A percentile compares a stretch with the other conserved stretches of the same genome.
Conservation (phyloP, 2,113 vertebrate genomes). For the Xiphophorus hellerii region DNA sequence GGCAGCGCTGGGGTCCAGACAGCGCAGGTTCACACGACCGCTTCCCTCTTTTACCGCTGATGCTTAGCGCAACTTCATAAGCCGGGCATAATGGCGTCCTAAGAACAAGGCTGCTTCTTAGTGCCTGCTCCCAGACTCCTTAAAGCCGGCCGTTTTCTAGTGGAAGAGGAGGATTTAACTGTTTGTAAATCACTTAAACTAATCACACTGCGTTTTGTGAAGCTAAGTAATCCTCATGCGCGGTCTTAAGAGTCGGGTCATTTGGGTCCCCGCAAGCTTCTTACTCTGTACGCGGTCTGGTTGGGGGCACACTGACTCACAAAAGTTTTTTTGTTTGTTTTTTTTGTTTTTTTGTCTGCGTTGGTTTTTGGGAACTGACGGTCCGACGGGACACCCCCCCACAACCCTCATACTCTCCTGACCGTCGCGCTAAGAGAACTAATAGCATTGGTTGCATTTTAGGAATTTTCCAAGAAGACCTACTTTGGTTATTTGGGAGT, state of each 20-base stretch:
- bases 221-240: not conserved
- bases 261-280: too few relatives aligned
- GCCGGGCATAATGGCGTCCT: too few relatives aligned
- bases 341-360: too few relatives aligned
- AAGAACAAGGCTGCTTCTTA: not conserved
- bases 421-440: too few relatives aligned
- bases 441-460: constrained; percentile 7
- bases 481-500: not conserved
- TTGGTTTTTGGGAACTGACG: too few relatives aligned
- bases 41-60: not conserved
- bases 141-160: not conserved
- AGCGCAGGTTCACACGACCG: not conserved
- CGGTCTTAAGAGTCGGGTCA: too few relatives aligned
- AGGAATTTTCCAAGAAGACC: not conserved
- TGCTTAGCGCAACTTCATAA: not conserved
- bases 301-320: too few relatives aligned
- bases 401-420: too few relatives aligned
- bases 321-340: too few relatives aligned
- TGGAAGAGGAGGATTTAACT: constrained; percentile 9
- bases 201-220: constrained; percentile 2
- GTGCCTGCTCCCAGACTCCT: not conserved
- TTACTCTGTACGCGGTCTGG: too few relatives aligned
- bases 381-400: too few relatives aligned
- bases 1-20: not conserved
- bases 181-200: constrained; percentile 11